Percentiles rank a stretch among this genome's conserved stretches.
Evolutionary conservation across 2,113 vertebrate genomes (phyloP).

Genomic region (Pseudolaguvia tuberculata): DNA sequence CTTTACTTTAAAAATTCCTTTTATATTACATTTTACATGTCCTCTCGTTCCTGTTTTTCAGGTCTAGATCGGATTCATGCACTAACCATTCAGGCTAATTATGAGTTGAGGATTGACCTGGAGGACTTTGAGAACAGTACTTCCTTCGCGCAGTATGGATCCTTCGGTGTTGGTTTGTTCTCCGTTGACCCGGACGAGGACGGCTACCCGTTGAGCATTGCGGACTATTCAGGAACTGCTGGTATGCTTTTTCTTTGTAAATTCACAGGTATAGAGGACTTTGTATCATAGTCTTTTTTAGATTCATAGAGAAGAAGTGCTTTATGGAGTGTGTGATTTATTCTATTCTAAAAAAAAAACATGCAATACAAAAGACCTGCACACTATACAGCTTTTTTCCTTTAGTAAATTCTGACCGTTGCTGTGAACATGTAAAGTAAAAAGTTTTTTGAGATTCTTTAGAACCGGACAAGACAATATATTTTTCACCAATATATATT

Average conservation of each 20-base stretch:
- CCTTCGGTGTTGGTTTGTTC: slow-evolving; percentile 89
- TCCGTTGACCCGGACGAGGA: slow-evolving; percentile 93
- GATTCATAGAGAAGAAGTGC: slow-evolving; percentile 30
- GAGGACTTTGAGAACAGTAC: slow-evolving; percentile 95
- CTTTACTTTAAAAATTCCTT: not conserved
- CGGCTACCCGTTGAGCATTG: slow-evolving; percentile 84
- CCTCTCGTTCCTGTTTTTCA: slow-evolving; percentile 50
- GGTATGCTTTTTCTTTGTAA: slow-evolving; percentile 63
- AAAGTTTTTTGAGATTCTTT: no score
- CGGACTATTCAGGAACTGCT: slow-evolving; percentile 89
- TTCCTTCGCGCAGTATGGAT: slow-evolving; percentile 83
- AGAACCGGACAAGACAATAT: no score
- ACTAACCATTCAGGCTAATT: slow-evolving; percentile 86
- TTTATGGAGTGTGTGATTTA: slow-evolving; percentile 30
- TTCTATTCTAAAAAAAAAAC: no score
- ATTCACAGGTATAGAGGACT: slow-evolving; percentile 7
- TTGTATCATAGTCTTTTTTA: slow-evolving; percentile 20
- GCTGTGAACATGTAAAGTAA: no score
- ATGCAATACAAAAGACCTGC: no score
- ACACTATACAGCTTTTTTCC: no score
- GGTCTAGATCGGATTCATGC: slow-evolving; percentile 86
- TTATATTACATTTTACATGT: not conserved
- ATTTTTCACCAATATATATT: no score
- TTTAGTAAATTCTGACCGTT: no score
- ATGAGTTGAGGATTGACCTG: slow-evolving; percentile 91